Evolutionary conservation across 2,113 vertebrate species (phyloP).

Genomic region (Lasiurus cinereus): DNA sequence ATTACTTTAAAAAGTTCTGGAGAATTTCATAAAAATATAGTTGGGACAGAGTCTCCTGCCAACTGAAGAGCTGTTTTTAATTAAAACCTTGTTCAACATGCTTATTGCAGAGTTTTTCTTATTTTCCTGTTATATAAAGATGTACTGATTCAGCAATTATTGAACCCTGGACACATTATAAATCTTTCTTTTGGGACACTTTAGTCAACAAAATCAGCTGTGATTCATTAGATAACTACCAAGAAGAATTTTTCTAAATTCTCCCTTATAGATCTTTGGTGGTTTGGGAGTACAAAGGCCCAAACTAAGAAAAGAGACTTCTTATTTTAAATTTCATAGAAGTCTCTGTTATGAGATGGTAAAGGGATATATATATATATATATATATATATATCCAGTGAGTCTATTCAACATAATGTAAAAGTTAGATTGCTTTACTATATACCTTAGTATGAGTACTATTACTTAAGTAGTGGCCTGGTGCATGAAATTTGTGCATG

Average conservation of each 20-base stretch:
- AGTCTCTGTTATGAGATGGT: slow-evolving; percentile 60
- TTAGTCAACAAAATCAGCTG: slow-evolving; percentile 83
- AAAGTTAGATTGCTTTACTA: background rate
- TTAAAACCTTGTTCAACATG: slow-evolving; percentile 79
- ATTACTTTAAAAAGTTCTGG: slow-evolving; percentile 72
- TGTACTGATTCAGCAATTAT: slow-evolving; percentile 86
- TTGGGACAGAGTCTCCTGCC: slow-evolving; percentile 51
- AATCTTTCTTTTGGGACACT: slow-evolving; percentile 76
- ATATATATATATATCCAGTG: background rate
- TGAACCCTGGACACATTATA: slow-evolving; percentile 79
- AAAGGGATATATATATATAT: background rate
- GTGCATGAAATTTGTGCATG: too few species aligned
- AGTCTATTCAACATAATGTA: background rate
- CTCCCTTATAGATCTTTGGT: slow-evolving; percentile 38
- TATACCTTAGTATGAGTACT: too few species aligned
- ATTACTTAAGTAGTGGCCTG: too few species aligned
- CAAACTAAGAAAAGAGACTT: slow-evolving; percentile 24
- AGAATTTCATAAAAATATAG: slow-evolving; percentile 55
- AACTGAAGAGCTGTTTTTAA: slow-evolving; percentile 85
- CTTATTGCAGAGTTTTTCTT: slow-evolving; percentile 79
- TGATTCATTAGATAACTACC: slow-evolving; percentile 79
- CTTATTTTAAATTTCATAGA: slow-evolving; percentile 62
- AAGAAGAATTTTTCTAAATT: background rate
- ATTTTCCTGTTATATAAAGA: slow-evolving; percentile 83
- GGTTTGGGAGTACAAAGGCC: slow-evolving; percentile 9